Evolutionary conservation across 2,888 invertebrate species (phyloP), one percentile per base, ranked within the genome.

Genomic region (Drosophila meridiana): DNA sequence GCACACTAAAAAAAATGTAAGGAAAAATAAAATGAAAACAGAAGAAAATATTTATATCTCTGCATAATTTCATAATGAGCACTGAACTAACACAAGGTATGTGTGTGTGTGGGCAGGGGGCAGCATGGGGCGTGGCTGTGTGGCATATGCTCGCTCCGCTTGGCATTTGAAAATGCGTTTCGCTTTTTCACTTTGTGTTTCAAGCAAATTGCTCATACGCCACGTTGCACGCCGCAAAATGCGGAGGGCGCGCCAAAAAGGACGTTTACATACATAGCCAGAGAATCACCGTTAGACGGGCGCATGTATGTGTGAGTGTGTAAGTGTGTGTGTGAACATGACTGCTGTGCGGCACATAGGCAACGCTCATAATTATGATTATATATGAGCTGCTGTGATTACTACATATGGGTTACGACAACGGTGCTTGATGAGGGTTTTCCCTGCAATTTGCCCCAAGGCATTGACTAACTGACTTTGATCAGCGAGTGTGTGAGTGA

Each of bases 51-150:
- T 47, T 47, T 47, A 76, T 79, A 82, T 76, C 73, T 73, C 50
- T 74, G 82, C 74, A 86, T 82, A 83, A 82, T 82, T 82, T 80
- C 83, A 86, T 82, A 86, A 86, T 83, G 82, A 82, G 82, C 87
- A 74, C 83, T 80, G 72, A 86, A 77, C 87, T 71, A 80, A 86
- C 77, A 77, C 62, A 63, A 57, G 67, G 26, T 20, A 7, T 42
- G 3, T 42, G 42, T 20, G 20, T 43, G 43, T 45, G 26, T 26
- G 11, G 0, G 42, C n/a, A 43, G 26, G 26, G 1, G 20, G 68
- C 14, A 36, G 32, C n/a, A 45, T 52, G 68, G 55, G 55, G 40
- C 9, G 34, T 36, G 67, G 67, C 50, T 32, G 4, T 47, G 28
- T 38, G 61, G 57, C 82, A 86, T 77, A 86, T 74, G 86, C 80